phyloP scores from a whole-genome alignment of 1,140 invertebrate genomes.

The Venustaconcha ellipsiformis region DNA sequence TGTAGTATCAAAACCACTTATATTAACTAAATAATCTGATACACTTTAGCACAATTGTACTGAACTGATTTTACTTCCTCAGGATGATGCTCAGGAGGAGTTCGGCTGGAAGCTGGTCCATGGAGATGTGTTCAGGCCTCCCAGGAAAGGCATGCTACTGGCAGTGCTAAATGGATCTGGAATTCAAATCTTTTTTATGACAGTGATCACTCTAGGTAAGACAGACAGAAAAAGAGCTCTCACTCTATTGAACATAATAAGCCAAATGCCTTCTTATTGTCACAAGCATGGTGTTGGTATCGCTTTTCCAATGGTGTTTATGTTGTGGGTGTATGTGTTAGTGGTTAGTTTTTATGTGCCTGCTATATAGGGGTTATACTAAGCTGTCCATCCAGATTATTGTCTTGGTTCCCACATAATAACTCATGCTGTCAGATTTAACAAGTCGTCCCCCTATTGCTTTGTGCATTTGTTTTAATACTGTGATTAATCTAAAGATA shows the following conservation, averaged over 20 bases:
- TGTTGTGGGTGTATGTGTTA: background rate
- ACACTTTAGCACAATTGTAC: too few species aligned
- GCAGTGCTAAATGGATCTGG: conserved; percentile 95
- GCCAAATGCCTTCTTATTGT: conserved; percentile 59
- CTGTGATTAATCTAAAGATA: too few species aligned
- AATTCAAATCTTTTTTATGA: conserved; percentile 84
- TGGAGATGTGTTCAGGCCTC: conserved; percentile 75
- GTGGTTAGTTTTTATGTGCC: too few species aligned
- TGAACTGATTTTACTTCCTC: background rate
- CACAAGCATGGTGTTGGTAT: conserved; percentile 47
- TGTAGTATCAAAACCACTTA: too few species aligned
- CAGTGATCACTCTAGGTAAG: conserved; percentile 73
- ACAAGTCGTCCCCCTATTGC: too few species aligned
- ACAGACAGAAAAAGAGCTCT: background rate
- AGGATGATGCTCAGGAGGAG: conserved; percentile 97
- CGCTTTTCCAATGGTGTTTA: background rate
- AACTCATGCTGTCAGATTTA: too few species aligned
- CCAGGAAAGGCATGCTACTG: conserved; percentile 93
- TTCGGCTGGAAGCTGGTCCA: conserved; percentile 95
- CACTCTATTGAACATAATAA: too few species aligned
- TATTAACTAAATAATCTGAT: too few species aligned
- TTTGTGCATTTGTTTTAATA: too few species aligned
- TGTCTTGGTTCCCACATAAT: too few species aligned
- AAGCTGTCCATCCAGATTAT: too few species aligned
- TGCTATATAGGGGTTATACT: too few species aligned